Percentiles rank a stretch among this genome's conserved stretches.
phyloP scores from a whole-genome alignment of 2,113 vertebrate genomes.

The Dissostichus mawsoni region DNA sequence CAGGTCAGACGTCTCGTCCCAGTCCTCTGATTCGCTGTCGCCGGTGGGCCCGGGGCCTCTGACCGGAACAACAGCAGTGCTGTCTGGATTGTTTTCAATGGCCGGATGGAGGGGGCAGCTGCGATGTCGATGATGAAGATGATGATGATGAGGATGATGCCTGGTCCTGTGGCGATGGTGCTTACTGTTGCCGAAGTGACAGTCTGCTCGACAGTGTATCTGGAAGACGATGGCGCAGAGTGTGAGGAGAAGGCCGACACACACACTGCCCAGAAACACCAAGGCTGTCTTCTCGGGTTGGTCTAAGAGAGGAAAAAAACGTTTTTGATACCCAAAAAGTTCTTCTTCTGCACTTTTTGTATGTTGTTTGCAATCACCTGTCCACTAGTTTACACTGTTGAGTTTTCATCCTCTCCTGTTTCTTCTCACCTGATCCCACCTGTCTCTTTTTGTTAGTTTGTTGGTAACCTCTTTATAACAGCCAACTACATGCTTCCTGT shows the following conservation, averaged over 20 bases:
- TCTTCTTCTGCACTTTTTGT: background rate
- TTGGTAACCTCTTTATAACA: background rate
- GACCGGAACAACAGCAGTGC: slow-evolving; percentile 52
- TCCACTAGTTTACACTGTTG: background rate
- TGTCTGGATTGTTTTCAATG: slow-evolving; percentile 47
- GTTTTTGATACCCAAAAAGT: background rate
- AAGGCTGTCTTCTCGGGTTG: slow-evolving; percentile 91
- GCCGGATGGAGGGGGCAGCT: slow-evolving; percentile 58
- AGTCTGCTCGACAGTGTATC: slow-evolving; percentile 92
- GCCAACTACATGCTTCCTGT: too few relatives aligned
- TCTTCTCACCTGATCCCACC: too few relatives aligned
- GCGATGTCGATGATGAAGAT: slow-evolving; percentile 40
- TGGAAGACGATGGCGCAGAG: slow-evolving; percentile 91
- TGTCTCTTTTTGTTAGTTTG: background rate
- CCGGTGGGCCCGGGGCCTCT: slow-evolving; percentile 71
- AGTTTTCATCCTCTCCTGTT: too few relatives aligned
- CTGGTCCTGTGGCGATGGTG: slow-evolving; percentile 56
- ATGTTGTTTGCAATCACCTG: background rate
- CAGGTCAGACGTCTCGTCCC: slow-evolving; percentile 87
- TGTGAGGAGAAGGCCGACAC: slow-evolving; percentile 91
- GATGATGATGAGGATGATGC: slow-evolving; percentile 44
- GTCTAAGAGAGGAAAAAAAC: slow-evolving; percentile 79
- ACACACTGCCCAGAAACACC: slow-evolving; percentile 93
- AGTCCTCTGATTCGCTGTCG: slow-evolving; percentile 81
- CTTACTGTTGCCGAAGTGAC: slow-evolving; percentile 78